Conservation (phyloP, 2,797 vertebrate genomes). For the Toxotes lorentzi region DNA sequence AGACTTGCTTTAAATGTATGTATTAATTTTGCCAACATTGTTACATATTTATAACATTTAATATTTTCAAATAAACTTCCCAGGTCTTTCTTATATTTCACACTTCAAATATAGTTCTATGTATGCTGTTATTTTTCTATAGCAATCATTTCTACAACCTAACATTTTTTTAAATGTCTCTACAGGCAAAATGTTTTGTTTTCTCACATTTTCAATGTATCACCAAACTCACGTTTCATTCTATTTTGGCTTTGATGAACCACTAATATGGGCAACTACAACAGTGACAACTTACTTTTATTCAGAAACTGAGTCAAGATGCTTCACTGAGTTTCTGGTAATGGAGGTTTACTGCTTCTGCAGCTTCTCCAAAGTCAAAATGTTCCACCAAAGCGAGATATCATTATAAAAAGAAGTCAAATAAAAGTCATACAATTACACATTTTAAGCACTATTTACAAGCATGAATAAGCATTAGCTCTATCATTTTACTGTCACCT, state of each 20-base stretch:
- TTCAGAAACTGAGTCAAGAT: neutral
- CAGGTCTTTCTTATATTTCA: slow-evolving; percentile 3
- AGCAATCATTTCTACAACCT: neutral
- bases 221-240: neutral
- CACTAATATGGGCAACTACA: neutral
- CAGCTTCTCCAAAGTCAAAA: slow-evolving; percentile 37
- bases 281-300: neutral
- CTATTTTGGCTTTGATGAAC: neutral
- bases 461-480: slow-evolving; percentile 42
- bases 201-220: neutral
- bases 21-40: neutral
- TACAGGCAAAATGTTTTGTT: neutral
- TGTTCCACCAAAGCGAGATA: slow-evolving; percentile 66
- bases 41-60: neutral
- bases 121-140: neutral
- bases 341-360: neutral
- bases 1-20: neutral
- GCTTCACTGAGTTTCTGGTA: neutral
- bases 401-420: slow-evolving; percentile 30
- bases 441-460: slow-evolving; percentile 60
- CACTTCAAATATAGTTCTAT: neutral
- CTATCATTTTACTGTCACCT: slow-evolving; percentile 31
- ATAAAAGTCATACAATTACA: slow-evolving; percentile 51
- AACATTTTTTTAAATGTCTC: neutral
- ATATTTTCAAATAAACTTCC: neutral